phyloP scores from a whole-genome alignment of 2,888 invertebrate genomes.

The Drosophila austrosaltans region DNA sequence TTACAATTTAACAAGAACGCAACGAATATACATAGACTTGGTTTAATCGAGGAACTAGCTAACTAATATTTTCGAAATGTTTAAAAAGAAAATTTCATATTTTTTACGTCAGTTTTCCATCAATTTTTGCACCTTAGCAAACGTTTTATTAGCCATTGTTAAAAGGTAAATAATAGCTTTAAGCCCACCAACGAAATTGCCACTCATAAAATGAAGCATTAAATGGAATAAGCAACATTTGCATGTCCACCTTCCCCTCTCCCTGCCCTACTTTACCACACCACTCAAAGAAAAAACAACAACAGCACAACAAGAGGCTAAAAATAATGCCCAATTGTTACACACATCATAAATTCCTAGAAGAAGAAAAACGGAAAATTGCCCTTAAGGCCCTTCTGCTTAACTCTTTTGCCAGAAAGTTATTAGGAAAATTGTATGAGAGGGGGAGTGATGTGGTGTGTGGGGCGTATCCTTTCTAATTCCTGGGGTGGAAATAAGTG shows the following conservation, averaged over 20 bases:
- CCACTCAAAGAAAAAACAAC: slow-evolving; percentile 1
- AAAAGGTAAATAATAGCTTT: slow-evolving; percentile 44
- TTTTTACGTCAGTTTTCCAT: slow-evolving; percentile 19
- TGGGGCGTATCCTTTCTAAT: slow-evolving; percentile 62
- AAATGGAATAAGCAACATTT: slow-evolving; percentile 68
- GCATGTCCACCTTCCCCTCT: slow-evolving; percentile 51
- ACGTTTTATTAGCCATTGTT: slow-evolving; percentile 51
- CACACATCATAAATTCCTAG: slow-evolving; percentile 76
- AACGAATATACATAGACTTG: too few species aligned
- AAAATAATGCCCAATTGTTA: slow-evolving; percentile 66
- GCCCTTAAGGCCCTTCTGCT: slow-evolving; percentile 28
- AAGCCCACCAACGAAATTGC: slow-evolving; percentile 41
- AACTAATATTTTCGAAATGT: too few species aligned
- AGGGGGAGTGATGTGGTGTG: slow-evolving; percentile 15
- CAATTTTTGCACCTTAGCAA: slow-evolving; percentile 5
- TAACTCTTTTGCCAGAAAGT: slow-evolving; percentile 46
- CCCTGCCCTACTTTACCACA: too few species aligned
- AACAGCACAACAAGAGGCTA: slow-evolving; percentile 13
- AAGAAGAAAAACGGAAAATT: slow-evolving; percentile 20
- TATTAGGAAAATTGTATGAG: slow-evolving; percentile 45
- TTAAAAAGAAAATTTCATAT: too few species aligned
- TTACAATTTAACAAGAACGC: too few species aligned
- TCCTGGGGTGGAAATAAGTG: slow-evolving; percentile 80
- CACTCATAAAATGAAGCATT: slow-evolving; percentile 64
- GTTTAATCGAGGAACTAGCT: too few species aligned